phyloP scores from a whole-genome alignment of 23 tunicate species.

The Ciona savignyi region DNA sequence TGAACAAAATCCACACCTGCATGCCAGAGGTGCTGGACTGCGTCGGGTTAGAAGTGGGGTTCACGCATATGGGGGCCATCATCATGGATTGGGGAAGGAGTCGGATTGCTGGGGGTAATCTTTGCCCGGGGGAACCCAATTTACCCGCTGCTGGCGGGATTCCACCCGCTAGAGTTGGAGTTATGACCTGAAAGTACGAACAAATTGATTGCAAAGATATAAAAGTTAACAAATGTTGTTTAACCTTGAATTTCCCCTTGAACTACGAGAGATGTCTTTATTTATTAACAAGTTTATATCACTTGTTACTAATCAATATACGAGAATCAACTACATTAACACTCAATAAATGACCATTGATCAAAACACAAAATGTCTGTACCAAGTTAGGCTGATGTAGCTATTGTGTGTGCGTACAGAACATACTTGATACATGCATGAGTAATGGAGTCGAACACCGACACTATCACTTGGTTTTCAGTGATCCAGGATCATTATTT shows the following conservation, averaged over 20 bases:
- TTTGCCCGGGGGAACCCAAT: conserved; percentile 18
- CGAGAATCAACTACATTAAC: no score
- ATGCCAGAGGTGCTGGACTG: not conserved
- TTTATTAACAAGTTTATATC: not conserved
- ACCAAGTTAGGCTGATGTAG: no score
- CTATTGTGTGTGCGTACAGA: no score
- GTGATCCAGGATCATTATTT: no score
- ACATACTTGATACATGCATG: no score
- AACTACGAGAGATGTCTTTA: not conserved
- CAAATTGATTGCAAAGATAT: not conserved
- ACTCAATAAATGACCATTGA: no score
- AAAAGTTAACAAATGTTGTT: not conserved
- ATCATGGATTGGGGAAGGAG: conserved; percentile 33
- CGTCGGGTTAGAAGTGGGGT: conserved; percentile 5
- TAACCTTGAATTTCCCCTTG: not conserved
- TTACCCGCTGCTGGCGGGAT: conserved; percentile 7
- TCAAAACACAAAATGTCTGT: no score
- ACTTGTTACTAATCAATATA: not conserved
- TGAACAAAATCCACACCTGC: no score
- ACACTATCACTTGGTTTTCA: no score
- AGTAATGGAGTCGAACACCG: no score
- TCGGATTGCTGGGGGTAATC: conserved; percentile 20
- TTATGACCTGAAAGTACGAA: conserved; percentile 30
- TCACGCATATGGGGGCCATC: conserved; percentile 39
- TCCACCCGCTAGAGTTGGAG: conserved; percentile 25